Conservation (phyloP, 2,113 vertebrate genomes). For the Rhizomys pruinosus region DNA sequence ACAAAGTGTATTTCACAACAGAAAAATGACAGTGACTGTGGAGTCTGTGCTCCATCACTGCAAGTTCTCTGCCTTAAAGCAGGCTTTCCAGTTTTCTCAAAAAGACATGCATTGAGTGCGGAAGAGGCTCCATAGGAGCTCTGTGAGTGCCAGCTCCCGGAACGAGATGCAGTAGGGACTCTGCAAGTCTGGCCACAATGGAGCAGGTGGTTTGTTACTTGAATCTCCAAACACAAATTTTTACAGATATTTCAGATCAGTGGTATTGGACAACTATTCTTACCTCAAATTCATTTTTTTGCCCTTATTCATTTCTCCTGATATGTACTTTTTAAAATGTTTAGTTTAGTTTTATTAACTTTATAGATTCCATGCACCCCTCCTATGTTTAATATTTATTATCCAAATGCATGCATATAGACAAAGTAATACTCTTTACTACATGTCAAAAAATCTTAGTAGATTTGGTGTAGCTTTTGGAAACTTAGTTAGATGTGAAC, state of each 20-base stretch:
- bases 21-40: slow-evolving; percentile 99
- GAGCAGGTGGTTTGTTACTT: slow-evolving; percentile 89
- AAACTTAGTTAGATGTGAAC: slow-evolving; percentile 88
- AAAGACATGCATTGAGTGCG: slow-evolving; percentile 98
- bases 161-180: slow-evolving; percentile 83
- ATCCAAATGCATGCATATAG: slow-evolving; percentile 88
- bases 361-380: slow-evolving; percentile 80
- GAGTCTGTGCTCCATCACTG: slow-evolving; percentile 98
- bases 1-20: slow-evolving; percentile 99
- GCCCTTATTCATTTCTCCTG: slow-evolving; percentile 84
- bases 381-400: slow-evolving; percentile 94
- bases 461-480: slow-evolving; percentile 91
- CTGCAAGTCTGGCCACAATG: slow-evolving; percentile 72
- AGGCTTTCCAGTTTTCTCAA: slow-evolving; percentile 97
- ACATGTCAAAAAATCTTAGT: slow-evolving; percentile 84
- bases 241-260: slow-evolving; percentile 86
- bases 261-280: slow-evolving; percentile 87
- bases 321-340: slow-evolving; percentile 85
- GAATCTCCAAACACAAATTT: slow-evolving; percentile 89
- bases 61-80: slow-evolving; percentile 97
- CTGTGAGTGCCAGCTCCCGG: slow-evolving; percentile 93
- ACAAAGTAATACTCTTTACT: no score
- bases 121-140: slow-evolving; percentile 98
- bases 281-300: slow-evolving; percentile 88
- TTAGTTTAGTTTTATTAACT: slow-evolving; percentile 84